A percentile compares a stretch with the other conserved stretches of the same genome.
phyloP scores from a whole-genome alignment of 2,888 invertebrate genomes.

The Malachius bipustulatus region DNA sequence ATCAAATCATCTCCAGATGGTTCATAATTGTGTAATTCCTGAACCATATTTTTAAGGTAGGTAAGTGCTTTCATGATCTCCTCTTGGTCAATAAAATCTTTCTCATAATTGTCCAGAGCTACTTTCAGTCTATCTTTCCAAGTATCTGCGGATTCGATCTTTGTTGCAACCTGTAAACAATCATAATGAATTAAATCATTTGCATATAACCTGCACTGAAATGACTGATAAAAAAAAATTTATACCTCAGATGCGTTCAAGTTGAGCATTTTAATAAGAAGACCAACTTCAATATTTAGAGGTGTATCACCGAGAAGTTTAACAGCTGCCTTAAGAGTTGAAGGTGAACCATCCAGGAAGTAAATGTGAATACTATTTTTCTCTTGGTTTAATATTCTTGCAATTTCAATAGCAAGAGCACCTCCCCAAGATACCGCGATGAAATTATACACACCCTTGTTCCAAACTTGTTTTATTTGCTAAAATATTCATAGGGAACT shows the following conservation, averaged over 20 bases:
- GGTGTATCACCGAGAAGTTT: slow-evolving; percentile 36
- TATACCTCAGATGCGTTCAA: slow-evolving; percentile 33
- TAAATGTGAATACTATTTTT: slow-evolving; percentile 47
- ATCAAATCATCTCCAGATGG: slow-evolving; percentile 25
- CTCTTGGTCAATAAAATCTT: slow-evolving; percentile 20
- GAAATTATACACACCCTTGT: slow-evolving; percentile 56
- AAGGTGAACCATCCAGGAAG: slow-evolving; percentile 74
- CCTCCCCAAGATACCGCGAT: slow-evolving; percentile 87
- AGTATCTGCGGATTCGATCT: slow-evolving; percentile 21
- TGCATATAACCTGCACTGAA: too few species aligned
- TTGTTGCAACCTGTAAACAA: slow-evolving; percentile 25
- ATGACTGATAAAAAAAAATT: too few species aligned
- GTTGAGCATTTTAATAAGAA: slow-evolving; percentile 46
- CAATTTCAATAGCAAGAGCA: slow-evolving; percentile 67
- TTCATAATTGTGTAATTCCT: slow-evolving; percentile 22
- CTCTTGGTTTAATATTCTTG: slow-evolving; percentile 54
- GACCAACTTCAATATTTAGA: slow-evolving; percentile 38
- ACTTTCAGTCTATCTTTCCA: slow-evolving; percentile 26
- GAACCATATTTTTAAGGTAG: slow-evolving; percentile 25
- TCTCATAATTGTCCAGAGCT: slow-evolving; percentile 23
- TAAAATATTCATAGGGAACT: slow-evolving; percentile 32
- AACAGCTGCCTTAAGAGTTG: slow-evolving; percentile 48
- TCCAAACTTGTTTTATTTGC: slow-evolving; percentile 48
- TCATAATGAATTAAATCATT: too few species aligned
- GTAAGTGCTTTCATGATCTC: slow-evolving; percentile 23